These are phyloP conservation scores for Todiramphus saurophagus DNA, from an alignment of 2,113 vertebrate species.

Conservation along the genomic window DNA sequence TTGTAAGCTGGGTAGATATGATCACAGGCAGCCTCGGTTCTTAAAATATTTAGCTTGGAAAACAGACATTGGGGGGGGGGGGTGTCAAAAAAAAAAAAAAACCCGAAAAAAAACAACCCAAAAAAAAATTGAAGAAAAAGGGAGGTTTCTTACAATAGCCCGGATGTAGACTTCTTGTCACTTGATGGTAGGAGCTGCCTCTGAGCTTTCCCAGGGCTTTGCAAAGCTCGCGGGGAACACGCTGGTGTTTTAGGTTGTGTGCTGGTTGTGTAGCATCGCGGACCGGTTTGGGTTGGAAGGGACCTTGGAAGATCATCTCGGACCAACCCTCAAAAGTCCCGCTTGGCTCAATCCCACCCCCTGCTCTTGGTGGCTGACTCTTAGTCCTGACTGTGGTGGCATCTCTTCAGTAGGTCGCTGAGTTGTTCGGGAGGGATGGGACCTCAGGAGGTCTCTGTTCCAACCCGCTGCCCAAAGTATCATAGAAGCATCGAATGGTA, in stretches of 20 bases:
- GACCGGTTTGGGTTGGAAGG: too few relatives aligned
- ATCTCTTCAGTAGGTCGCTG: not conserved
- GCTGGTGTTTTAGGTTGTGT: rapidly evolving
- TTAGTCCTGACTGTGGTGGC: not conserved
- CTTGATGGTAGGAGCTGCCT: not conserved
- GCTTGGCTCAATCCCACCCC: not conserved
- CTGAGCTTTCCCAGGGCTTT: not conserved
- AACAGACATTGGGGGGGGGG: not conserved
- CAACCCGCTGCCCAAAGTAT: not conserved
- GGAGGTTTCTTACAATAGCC: not conserved
- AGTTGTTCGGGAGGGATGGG: rapidly evolving
- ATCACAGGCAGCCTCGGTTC: not conserved
- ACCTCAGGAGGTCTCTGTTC: not conserved
- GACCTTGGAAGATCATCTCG: too few relatives aligned
- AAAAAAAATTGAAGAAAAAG: too few relatives aligned
- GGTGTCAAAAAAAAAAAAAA: not conserved
- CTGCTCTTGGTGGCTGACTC: rapidly evolving
- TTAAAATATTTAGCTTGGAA: constrained; percentile 21
- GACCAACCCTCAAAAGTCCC: too few relatives aligned
- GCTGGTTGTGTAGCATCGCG: not conserved
- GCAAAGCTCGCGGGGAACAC: not conserved
- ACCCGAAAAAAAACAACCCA: too few relatives aligned
- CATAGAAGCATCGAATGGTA: too few relatives aligned
- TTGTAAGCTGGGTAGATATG: not conserved
- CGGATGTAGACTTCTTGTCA: not conserved